Evolutionary conservation across 1,140 invertebrate genomes (phyloP), one percentile per base, ranked within the genome.

Genomic region (Aradophagus sp.): DNA sequence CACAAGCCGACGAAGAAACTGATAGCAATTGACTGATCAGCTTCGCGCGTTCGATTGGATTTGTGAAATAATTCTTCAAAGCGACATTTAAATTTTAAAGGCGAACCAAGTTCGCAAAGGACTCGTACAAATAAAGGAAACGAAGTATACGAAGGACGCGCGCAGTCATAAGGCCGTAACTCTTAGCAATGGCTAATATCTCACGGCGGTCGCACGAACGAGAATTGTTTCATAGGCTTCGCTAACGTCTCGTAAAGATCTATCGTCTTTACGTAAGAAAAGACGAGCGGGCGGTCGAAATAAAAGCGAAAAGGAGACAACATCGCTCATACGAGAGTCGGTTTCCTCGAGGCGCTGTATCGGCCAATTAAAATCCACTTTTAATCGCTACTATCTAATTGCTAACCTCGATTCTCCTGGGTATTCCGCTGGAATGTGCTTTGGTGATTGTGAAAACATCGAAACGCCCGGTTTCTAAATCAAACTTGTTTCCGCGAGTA

Each of bases 171-270:
- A 72, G 50, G 38, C 73, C 75, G 79, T 82, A 84, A 82, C 73
- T 83, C 77, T 79, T 74, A 61, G 74, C 78, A 81, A 83, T 82
- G 79, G 80, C 81, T 82, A 83, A 83, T 82, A 82, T 80, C 77
- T 81, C 77, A 81, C 74, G 61, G 71, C 74, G 82, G 77, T 79
- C 74, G 76, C 78, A 82, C 77, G 81, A 82, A 81, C 74, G 76
- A 72, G 81, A 83, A 83, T 83, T 76, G 80, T 81, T 82, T 79
- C 82, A 80, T 81, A 81, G 82, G 83, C 82, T 80, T 79, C 75
- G 74, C 79, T 81, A 79, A 75, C 74, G 77, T 70, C 74, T 77
- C 73, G 72, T 71, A 61, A 78, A 81, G 82, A 84, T 84, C 83
- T 84, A 84, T 83, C 62, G 76, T 73, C 59, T 44, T 68, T 29